A percentile compares a stretch with the other conserved stretches of the same genome.
Evolutionary conservation across 2,113 vertebrate genomes (phyloP).

Genomic region (Clinocottus analis): DNA sequence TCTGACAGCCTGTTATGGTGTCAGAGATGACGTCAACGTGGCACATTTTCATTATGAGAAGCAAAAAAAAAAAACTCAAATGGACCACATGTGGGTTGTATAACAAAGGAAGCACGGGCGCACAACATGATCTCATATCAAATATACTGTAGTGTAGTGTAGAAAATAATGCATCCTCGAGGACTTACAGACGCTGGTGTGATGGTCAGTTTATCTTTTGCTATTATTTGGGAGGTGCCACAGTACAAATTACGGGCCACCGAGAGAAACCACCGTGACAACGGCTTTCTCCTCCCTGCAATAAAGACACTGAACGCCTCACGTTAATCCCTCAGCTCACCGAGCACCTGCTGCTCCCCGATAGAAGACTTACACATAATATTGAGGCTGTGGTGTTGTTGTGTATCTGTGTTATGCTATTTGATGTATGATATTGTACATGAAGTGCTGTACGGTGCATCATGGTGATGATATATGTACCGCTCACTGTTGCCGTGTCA

Average conservation of each 20-base stretch:
- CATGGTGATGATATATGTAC: neutral
- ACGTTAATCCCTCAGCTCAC: neutral
- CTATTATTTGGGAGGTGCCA: neutral
- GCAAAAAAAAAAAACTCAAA: too few relatives aligned
- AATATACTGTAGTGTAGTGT: neutral
- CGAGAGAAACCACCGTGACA: slow-evolving; percentile 12
- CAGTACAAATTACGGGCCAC: slow-evolving; percentile 5
- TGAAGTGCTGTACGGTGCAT: neutral
- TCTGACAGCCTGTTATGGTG: neutral
- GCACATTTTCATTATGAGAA: slow-evolving; percentile 7
- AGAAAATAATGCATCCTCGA: neutral
- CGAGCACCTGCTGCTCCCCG: slow-evolving; percentile 5
- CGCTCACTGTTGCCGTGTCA: neutral
- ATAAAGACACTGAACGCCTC: slow-evolving; percentile 23
- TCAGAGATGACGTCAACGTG: neutral
- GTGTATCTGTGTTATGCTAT: neutral
- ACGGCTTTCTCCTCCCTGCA: neutral
- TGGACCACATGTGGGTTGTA: neutral
- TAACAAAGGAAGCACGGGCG: neutral
- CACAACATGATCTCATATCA: neutral
- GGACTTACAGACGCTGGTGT: neutral
- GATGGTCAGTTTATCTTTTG: neutral
- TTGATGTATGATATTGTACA: neutral
- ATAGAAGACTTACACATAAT: neutral
- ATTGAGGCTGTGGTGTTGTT: neutral